phyloP scores from a whole-genome alignment of 2,888 invertebrate genomes.

The Lithophane socia region DNA sequence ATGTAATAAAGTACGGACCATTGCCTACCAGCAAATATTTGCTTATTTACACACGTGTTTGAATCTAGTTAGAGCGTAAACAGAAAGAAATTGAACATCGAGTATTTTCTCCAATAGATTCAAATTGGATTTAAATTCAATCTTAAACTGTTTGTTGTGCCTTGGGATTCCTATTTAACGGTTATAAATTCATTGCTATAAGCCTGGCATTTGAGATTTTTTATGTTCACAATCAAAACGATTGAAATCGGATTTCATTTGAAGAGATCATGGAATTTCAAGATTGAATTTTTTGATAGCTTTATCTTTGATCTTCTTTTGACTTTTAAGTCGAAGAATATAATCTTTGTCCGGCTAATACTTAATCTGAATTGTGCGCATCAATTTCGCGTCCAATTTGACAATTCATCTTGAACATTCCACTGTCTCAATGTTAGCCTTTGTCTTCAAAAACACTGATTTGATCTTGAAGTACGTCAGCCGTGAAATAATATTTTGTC shows the following conservation, averaged over 20 bases:
- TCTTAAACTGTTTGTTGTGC: slow-evolving; percentile 52
- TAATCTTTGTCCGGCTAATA: slow-evolving; percentile 56
- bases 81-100: slow-evolving; percentile 54
- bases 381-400: slow-evolving; percentile 58
- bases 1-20: slow-evolving; percentile 18
- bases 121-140: slow-evolving; percentile 55
- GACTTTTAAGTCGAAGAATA: slow-evolving; percentile 53
- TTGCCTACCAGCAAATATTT: slow-evolving; percentile 27
- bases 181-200: slow-evolving; percentile 62
- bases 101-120: slow-evolving; percentile 47
- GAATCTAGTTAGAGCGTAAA: slow-evolving; percentile 32
- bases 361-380: slow-evolving; percentile 44
- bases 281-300: slow-evolving; percentile 42
- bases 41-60: slow-evolving; percentile 45
- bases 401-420: slow-evolving; percentile 53
- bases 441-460: slow-evolving; percentile 56
- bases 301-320: slow-evolving; percentile 60
- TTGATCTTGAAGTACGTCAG: slow-evolving; percentile 49
- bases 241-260: slow-evolving; percentile 40
- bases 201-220: slow-evolving; percentile 48
- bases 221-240: slow-evolving; percentile 53
- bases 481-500: slow-evolving; percentile 53
- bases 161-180: slow-evolving; percentile 43
- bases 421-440: slow-evolving; percentile 51
- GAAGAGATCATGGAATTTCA: slow-evolving; percentile 30